These are phyloP conservation scores for Pollachius pollachius DNA, from an alignment of 2,113 vertebrate species.

Conservation along the genomic window DNA sequence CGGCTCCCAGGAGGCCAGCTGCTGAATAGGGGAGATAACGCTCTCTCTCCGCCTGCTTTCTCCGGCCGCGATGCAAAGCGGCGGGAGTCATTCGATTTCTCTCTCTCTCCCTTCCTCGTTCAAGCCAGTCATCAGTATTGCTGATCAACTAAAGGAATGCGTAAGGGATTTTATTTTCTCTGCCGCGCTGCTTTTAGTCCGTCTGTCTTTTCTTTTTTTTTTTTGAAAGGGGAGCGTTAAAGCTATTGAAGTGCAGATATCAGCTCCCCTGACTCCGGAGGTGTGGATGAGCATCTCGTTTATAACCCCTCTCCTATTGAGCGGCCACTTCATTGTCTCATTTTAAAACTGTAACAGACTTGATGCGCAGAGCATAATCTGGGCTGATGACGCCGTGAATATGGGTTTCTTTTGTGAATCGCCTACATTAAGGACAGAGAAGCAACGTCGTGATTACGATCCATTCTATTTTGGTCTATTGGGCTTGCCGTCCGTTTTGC, in stretches of 20 bases:
- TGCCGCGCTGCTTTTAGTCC: constrained; percentile 10
- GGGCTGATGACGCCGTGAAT: background rate
- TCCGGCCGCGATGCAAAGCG: constrained; percentile 68
- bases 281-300: constrained; percentile 22
- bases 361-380: background rate
- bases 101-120: constrained; percentile 43
- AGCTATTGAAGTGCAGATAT: constrained; percentile 54
- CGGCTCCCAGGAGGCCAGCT: constrained; percentile 63
- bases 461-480: background rate
- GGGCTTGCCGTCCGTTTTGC: background rate
- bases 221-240: constrained; percentile 35
- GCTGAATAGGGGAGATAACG: constrained; percentile 82
- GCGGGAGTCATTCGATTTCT: constrained; percentile 69
- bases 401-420: background rate
- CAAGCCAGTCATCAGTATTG: constrained; percentile 70
- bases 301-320: constrained; percentile 32
- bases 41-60: constrained; percentile 32
- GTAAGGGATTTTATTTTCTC: constrained; percentile 49
- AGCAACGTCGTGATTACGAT: too few species aligned
- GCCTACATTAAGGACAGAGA: too few species aligned
- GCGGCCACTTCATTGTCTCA: constrained; percentile 31
- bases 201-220: constrained; percentile 9
- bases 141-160: constrained; percentile 73
- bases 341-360: constrained; percentile 18
- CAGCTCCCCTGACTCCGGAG: constrained; percentile 38